Evolutionary conservation across 1,140 invertebrate genomes (phyloP), one percentile per base, ranked within the genome.

Genomic region (Musca vetustissima): DNA sequence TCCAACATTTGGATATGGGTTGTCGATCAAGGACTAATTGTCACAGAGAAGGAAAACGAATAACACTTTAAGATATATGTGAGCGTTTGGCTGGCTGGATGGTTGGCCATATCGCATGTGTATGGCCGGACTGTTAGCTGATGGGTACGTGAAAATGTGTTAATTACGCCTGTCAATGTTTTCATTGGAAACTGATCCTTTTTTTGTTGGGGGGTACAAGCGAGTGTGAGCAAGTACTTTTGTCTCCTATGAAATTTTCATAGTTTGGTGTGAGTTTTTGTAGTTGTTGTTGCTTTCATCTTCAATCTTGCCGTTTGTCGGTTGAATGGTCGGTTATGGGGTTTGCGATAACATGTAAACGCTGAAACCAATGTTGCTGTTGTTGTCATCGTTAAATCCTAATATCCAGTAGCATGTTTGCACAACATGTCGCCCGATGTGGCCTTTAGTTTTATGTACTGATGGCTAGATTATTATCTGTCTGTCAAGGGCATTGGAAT

Each of bases 351-450:
- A 43, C 36, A 43, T 43, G 36, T 43, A 43, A 53, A 52, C 49
- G 47, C 52, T 24, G 64, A 11, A 66, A 52, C 48, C 49, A 66
- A 66, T 50, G 32, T 13, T 32, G 64, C 64, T 48, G 64, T 50
- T 52, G 49, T 66, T 66, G 17, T 21, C 64, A 52, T 64, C 36
- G 57, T 52, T 69, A 69, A 69, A 69, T 64, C 25, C 59, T 48
- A 69, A 69, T 66, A 70, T 70, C 36, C 69, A 66, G 69, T 70
- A 70, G 69, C 69, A 67, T 70, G 69, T 70, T 70, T 70, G 69
- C 69, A 70, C 69, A 70, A 70, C 69, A 70, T 70, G 69, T 70
- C 69, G 69, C 69, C 69, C 48, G 64, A 70, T 67, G 65, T 70
- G 68, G 64, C 57, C 68, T 64, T 69, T 52, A 9, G 36, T 43